These are phyloP conservation scores for Zygothrica quintamaculata DNA, from an alignment of 2,888 invertebrate genomes.

Conservation along the genomic window DNA sequence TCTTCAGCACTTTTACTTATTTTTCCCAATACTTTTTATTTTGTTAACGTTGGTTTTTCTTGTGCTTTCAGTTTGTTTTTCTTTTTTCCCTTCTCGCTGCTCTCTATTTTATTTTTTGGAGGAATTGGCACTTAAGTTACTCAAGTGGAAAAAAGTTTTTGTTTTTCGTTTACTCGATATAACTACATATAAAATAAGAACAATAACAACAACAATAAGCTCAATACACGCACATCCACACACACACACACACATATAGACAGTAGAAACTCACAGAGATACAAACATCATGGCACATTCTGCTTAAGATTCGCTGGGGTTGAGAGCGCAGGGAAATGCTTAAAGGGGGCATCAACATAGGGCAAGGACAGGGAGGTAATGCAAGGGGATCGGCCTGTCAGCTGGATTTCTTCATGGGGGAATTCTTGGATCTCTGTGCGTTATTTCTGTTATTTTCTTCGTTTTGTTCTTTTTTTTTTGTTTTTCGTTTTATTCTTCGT, in stretches of 20 bases:
- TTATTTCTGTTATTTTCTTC: constrained; percentile 54
- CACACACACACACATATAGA: constrained; percentile 10
- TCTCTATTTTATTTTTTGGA: constrained; percentile 45
- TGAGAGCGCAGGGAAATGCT: constrained; percentile 2
- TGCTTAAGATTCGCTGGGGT: constrained; percentile 49
- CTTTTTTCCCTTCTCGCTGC: constrained; percentile 27
- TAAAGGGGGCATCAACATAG: constrained; percentile 2
- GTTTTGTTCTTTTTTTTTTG: constrained; percentile 20
- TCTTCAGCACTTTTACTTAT: constrained; percentile 31
- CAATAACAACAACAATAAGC: constrained; percentile 41
- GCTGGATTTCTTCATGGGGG: constrained; percentile 72
- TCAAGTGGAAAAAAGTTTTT: constrained; percentile 82
- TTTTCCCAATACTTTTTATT: constrained; percentile 9
- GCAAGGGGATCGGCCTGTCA: constrained; percentile 59
- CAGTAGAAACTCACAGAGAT: too few species aligned
- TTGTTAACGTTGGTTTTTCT: constrained; percentile 46
- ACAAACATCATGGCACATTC: constrained; percentile 58
- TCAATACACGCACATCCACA: constrained; percentile 22
- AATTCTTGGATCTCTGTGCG: constrained; percentile 54
- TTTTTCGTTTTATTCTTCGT: constrained; percentile 49
- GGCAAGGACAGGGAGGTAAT: constrained; percentile 6
- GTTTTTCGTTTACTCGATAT: constrained; percentile 75
- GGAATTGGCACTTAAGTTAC: constrained; percentile 82
- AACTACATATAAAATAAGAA: constrained; percentile 55
- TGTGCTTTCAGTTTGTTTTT: constrained; percentile 35